Conservation (phyloP, 2,888 invertebrate genomes). For the Microplitis deprimator region DNA sequence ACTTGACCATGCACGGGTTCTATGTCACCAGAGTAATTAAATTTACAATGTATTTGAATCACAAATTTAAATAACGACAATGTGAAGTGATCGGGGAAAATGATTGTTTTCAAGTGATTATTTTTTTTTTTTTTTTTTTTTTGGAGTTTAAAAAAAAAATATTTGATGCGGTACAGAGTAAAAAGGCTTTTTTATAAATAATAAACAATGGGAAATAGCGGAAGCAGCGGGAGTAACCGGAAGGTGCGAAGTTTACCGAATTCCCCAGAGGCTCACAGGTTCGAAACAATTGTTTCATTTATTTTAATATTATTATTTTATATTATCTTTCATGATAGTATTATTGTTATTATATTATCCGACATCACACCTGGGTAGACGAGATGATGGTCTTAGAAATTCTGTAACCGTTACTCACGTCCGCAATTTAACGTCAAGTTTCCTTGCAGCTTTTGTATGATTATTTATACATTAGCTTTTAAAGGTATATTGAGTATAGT, state of each 20-base stretch:
- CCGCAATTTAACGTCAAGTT: conserved; percentile 4
- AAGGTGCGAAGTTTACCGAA: conserved; percentile 84
- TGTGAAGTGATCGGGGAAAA: too few relatives aligned
- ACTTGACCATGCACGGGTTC: too few relatives aligned
- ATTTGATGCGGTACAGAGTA: too few relatives aligned
- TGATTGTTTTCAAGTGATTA: too few relatives aligned
- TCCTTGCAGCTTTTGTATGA: conserved; percentile 47
- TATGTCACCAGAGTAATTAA: too few relatives aligned
- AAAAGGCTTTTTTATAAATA: conserved; percentile 15
- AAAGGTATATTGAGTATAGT: conserved; percentile 12
- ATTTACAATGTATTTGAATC: too few relatives aligned
- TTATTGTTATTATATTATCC: neutral
- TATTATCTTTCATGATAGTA: conserved; percentile 14
- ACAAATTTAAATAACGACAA: too few relatives aligned
- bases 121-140: too few relatives aligned
- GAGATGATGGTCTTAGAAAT: neutral
- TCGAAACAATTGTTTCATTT: conserved; percentile 53
- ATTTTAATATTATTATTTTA: conserved; percentile 17
- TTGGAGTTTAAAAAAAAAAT: neutral
- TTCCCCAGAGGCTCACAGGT: conserved; percentile 84
- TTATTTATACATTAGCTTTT: neutral
- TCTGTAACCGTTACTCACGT: conserved; percentile 19
- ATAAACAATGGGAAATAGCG: conserved; percentile 64
- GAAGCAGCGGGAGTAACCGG: conserved; percentile 72
- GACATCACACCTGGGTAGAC: neutral